Percentiles rank a stretch among this genome's conserved stretches.
These are phyloP conservation scores for Gonocerus acuteangulatus DNA, from an alignment of 2,888 invertebrate genomes.

Conservation along the genomic window DNA sequence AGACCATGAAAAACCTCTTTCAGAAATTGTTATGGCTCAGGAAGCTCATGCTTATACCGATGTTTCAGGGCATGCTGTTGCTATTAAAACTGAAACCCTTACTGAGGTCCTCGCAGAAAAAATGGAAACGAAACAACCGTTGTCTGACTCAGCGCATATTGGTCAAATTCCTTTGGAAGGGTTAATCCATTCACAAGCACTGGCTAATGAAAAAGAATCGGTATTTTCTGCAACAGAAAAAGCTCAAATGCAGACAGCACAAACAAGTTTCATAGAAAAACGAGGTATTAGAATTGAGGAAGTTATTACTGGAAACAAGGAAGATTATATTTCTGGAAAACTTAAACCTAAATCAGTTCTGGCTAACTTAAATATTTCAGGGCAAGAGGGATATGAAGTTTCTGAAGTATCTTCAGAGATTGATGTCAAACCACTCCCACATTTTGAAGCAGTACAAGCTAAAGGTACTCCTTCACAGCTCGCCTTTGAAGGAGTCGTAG, in stretches of 20 bases:
- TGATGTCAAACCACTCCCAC: slow-evolving; percentile 39
- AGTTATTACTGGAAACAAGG: slow-evolving; percentile 43
- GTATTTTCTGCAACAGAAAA: slow-evolving; percentile 41
- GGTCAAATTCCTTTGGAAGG: slow-evolving; percentile 49
- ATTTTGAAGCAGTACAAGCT: slow-evolving; percentile 41
- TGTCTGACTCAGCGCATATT: slow-evolving; percentile 42
- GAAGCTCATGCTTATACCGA: slow-evolving; percentile 40
- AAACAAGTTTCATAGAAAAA: slow-evolving; percentile 41
- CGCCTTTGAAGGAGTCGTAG: slow-evolving; percentile 39
- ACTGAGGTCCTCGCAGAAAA: slow-evolving; percentile 41
- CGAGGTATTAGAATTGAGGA: slow-evolving; percentile 42
- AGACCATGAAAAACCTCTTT: slow-evolving; percentile 46
- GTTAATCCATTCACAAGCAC: slow-evolving; percentile 49
- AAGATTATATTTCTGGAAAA: slow-evolving; percentile 38
- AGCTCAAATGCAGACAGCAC: slow-evolving; percentile 41
- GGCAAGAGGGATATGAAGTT: slow-evolving; percentile 39
- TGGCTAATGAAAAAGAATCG: slow-evolving; percentile 44
- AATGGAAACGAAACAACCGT: slow-evolving; percentile 39
- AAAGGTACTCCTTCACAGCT: slow-evolving; percentile 37
- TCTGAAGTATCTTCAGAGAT: slow-evolving; percentile 37
- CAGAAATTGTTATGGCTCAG: slow-evolving; percentile 38
- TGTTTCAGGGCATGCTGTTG: slow-evolving; percentile 45
- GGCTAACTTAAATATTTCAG: slow-evolving; percentile 38
- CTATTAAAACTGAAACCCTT: slow-evolving; percentile 47
- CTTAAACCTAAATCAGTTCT: slow-evolving; percentile 34